Evolutionary conservation across 2,797 vertebrate genomes (phyloP), one percentile per base, ranked within the genome.

Genomic region (Cossypha heuglini): DNA sequence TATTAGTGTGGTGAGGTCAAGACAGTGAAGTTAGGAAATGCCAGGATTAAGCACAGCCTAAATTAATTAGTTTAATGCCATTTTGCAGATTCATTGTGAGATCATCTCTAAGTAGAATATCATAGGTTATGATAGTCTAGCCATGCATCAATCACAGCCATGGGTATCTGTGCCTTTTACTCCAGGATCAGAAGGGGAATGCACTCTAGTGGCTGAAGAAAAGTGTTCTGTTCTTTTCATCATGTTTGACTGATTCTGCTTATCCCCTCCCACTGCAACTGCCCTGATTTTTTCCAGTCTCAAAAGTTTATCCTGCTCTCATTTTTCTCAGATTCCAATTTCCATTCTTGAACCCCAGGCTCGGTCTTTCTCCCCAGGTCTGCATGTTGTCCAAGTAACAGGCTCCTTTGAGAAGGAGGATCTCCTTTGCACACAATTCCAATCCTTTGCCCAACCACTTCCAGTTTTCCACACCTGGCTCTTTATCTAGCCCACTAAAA

Each of bases 71-170:
- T 69, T 79, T 76, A n/a, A 46, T 58, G 46, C 29, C n/a, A 13
- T 89, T 76, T 92, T 85, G 40, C 40, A 87, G 55, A 73, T 48
- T 24, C 63, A 20, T 59, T 52, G 29, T 71, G 84, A 89, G 31
- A 69, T 84, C 31, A 20, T 62, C 48, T 91, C 37, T 76, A 68
- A 45, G 42, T 24, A 85, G 74, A 31, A n/a, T 43, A 10, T 46
- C 45, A 37, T 15, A 51, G 21, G 31, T 61, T 88, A 26, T 69
- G 49, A 33, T 6, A 35, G 48, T 21, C 40, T 33, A 28, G 49
- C 42, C 73, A 40, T 5, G 5, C 28, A 61, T 11, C 0, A 1
- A 1, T 76, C 28, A 20, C 2, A 84, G 45, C 22, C 9, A 7
- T 0, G 2, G 40, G 9, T 14, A 20, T n/a, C 22, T 72, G 16